Evolutionary conservation across 2,113 vertebrate genomes (phyloP), one percentile per base, ranked within the genome.

Genomic region (Holacanthus passer): DNA sequence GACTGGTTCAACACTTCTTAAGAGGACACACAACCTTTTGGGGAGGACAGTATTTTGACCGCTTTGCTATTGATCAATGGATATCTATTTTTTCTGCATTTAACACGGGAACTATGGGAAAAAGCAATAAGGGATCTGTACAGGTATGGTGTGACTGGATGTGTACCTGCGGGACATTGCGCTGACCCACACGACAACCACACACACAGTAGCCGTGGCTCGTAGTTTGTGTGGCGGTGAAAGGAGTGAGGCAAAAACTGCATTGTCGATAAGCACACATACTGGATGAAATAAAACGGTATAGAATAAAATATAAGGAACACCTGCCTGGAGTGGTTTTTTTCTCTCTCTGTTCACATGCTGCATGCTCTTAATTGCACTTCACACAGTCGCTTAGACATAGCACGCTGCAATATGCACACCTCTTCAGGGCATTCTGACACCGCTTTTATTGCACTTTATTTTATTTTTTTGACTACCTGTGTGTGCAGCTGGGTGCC

Each of bases 111-210:
- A 90, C 85, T 81, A 73, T 73, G 69, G 77, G 86, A 81, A 87
- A 90, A 89, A 95, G 95, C 95, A 96, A 96, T 95, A 95, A 95
- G 83, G 88, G 85, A 90, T 84, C 73, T 93, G 88, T 90, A 85
- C 32, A 69, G 86, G 79, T 89, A 79, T 87, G 87, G 60, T 89
- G 86, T 88, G 78, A 76, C 70, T 70, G 80, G 79, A 77, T 80
- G 79, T 80, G 76, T 71, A 75, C 68, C 69, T 73, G 64, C 10
- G 1, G 88, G 87, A 92, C 82, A 71, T 63, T 90, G 74, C 59
- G 67, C 85, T 56, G 76, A 90, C 65, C 70, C 63, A 85, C 81
- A 66, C 45, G 20, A 58, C 79, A 76, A 56, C 58, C 83, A 73
- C 79, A 73, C 63, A 45, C 77, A 76, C 66, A 20, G 81, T 85